phyloP scores from a whole-genome alignment of 1,140 invertebrate species.

The Micrasema minimum region DNA sequence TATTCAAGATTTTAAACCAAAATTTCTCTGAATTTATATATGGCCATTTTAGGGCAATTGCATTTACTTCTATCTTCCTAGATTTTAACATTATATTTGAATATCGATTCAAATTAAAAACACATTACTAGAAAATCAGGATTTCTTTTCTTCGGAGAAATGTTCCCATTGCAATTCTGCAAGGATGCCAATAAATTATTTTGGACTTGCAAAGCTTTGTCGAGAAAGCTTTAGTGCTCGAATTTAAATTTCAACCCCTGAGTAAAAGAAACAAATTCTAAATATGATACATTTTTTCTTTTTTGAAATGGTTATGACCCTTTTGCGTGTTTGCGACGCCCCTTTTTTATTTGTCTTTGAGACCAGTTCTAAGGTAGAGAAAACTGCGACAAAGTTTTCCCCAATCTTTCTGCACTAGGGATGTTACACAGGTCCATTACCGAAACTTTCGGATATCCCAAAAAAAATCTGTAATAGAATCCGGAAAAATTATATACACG shows the following conservation, averaged over 20 bases:
- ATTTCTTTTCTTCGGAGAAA: not conserved
- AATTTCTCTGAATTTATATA: no score
- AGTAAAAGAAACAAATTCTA: not conserved
- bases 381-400: not conserved
- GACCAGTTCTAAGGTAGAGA: conserved; percentile 8
- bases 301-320: no score
- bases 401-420: not conserved
- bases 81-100: no score
- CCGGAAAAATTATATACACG: no score
- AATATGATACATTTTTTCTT: not conserved
- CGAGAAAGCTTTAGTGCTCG: not conserved
- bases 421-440: no score
- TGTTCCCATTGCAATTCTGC: conserved; percentile 15
- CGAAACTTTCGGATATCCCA: no score
- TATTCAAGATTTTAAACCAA: no score
- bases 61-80: no score
- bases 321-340: no score
- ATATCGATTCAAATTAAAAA: conserved; percentile 13
- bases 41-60: no score
- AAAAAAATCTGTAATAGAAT: no score
- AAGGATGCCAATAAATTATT: conserved; percentile 16
- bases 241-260: not conserved
- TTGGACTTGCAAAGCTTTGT: not conserved
- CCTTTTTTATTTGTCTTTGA: not conserved
- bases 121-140: not conserved